Evolutionary conservation across 23 tunicate genomes (phyloP).

Genomic region (Ascidia mentula): DNA sequence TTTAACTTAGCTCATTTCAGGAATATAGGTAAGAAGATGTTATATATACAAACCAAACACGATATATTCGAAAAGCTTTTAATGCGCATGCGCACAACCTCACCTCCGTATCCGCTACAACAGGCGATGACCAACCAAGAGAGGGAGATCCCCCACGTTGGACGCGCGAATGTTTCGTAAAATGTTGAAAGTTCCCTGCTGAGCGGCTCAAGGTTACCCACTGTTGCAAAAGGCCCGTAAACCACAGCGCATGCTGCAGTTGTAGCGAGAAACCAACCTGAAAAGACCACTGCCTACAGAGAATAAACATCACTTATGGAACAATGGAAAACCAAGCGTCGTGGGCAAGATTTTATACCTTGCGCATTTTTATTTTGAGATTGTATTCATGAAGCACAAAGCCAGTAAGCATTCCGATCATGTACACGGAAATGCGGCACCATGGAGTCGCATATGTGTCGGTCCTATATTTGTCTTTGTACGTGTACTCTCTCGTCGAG

Average conservation of each 20-base stretch:
- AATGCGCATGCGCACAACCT: too few species aligned
- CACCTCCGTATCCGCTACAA: constrained; percentile 74
- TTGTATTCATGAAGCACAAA: constrained; percentile 38
- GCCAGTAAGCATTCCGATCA: constrained; percentile 81
- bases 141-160: constrained; percentile 49
- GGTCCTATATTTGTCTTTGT: neutral
- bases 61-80: too few species aligned
- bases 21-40: too few species aligned
- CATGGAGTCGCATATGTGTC: constrained; percentile 57
- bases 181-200: constrained; percentile 26
- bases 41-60: too few species aligned
- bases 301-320: neutral
- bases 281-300: constrained; percentile 36
- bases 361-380: constrained; percentile 43
- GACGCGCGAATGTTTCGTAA: constrained; percentile 59
- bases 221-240: constrained; percentile 29
- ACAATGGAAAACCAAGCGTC: neutral
- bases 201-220: constrained; percentile 9
- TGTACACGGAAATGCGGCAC: constrained; percentile 57
- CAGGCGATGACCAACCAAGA: constrained; percentile 77
- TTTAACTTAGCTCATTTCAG: too few species aligned
- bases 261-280: constrained; percentile 43
- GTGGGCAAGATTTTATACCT: constrained; percentile 3
- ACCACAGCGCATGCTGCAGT: constrained; percentile 37
- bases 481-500: neutral